Evolutionary conservation across 2,888 invertebrate species (phyloP).

Genomic region (Boloria euphrosyne): DNA sequence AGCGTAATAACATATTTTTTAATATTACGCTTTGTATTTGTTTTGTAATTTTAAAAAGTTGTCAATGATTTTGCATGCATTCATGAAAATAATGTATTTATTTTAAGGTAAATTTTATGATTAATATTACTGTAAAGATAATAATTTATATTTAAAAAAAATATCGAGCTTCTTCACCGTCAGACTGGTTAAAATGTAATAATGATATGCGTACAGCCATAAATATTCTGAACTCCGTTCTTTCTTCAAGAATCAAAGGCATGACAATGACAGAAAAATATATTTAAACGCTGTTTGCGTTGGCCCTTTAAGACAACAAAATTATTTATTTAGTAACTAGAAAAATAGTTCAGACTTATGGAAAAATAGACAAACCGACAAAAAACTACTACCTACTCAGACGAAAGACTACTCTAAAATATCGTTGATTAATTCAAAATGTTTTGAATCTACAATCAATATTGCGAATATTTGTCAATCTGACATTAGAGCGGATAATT

Average conservation of each 20-base stretch:
- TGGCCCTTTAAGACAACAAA: too few relatives aligned
- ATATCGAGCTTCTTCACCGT: slow-evolving; percentile 3
- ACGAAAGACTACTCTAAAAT: too few relatives aligned
- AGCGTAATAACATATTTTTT: background rate
- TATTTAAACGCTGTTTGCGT: too few relatives aligned
- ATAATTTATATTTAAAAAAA: background rate
- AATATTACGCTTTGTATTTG: background rate
- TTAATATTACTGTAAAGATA: slow-evolving; percentile 4
- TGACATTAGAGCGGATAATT: slow-evolving; percentile 6
- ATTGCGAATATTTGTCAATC: too few relatives aligned
- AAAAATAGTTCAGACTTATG: too few relatives aligned
- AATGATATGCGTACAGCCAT: background rate
- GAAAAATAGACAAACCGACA: too few relatives aligned
- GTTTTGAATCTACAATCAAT: slow-evolving; percentile 2
- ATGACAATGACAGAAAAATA: too few relatives aligned
- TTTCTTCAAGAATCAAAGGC: too few relatives aligned
- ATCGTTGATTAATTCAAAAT: background rate
- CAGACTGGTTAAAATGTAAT: slow-evolving; percentile 10
- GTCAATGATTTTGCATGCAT: slow-evolving; percentile 30
- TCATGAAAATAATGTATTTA: background rate
- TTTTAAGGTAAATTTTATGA: background rate
- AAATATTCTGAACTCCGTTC: too few relatives aligned
- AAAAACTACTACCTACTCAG: too few relatives aligned
- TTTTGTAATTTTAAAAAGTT: slow-evolving; percentile 7
- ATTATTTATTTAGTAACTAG: too few relatives aligned